Evolutionary conservation across 2,888 invertebrate genomes (phyloP).

Genomic region (Drosophila quinaria): DNA sequence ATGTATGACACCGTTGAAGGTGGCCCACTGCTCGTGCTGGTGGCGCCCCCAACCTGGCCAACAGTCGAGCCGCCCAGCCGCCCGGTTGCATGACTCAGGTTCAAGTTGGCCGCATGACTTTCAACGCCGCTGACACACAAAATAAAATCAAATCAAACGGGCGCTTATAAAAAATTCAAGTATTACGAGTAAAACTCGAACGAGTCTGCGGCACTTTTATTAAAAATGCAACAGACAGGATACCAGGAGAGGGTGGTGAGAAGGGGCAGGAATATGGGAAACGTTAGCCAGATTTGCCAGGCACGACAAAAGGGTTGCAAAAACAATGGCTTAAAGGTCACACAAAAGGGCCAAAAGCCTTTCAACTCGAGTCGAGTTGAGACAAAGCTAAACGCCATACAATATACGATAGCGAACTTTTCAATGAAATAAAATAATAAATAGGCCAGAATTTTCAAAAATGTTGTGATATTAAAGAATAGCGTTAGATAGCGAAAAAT

Average conservation of each 20-base stretch:
- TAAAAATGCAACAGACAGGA: constrained; percentile 52
- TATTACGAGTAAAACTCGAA: constrained; percentile 32
- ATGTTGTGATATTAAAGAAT: not conserved
- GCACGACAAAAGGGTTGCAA: constrained; percentile 39
- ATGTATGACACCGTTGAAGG: constrained; percentile 73
- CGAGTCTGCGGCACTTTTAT: constrained; percentile 45
- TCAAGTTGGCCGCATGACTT: constrained; percentile 76
- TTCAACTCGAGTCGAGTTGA: constrained; percentile 3
- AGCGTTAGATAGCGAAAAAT: not conserved
- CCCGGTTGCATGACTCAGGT: constrained; percentile 77
- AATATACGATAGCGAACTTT: constrained; percentile 1
- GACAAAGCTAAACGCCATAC: constrained; percentile 9
- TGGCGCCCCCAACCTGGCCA: constrained; percentile 51
- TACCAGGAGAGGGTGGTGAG: not conserved
- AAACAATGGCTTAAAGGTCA: constrained; percentile 41
- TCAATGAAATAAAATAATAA: constrained; percentile 9
- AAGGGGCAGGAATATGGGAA: not conserved
- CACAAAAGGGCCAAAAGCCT: constrained; percentile 12
- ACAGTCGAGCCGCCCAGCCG: constrained; percentile 6
- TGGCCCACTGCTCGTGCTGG: constrained; percentile 57
- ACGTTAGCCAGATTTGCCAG: constrained; percentile 23
- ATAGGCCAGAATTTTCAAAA: constrained; percentile 5
- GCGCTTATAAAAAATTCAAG: constrained; percentile 59
- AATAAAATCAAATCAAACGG: constrained; percentile 54
- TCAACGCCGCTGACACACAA: constrained; percentile 69